Conservation (phyloP, 2,113 vertebrate species). For the human region GRCh38 chr2:1910501-1911000, state of each 20-base stretch:
- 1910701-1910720: constrained; percentile 3
- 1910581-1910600: rapidly evolving
- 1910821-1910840: constrained; percentile 3
- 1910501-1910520: not conserved
- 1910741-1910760: constrained; percentile 73
- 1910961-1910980: not conserved
- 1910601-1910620: not conserved
- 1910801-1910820: not conserved
- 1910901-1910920: no score
- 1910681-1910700: constrained; percentile 33
- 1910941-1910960: rapidly evolving
- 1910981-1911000: not conserved
- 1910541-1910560: not conserved
- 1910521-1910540: not conserved
- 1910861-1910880: not conserved
- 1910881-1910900: no score
- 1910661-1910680: not conserved
- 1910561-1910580: rapidly evolving
- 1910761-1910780: constrained; percentile 56
- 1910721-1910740: constrained; percentile 17
- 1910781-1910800: constrained; percentile 37
- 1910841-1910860: constrained; percentile 23
- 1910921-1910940: not conserved
- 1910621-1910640: rapidly evolving
- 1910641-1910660: not conserved